phyloP scores from a whole-genome alignment of 2,888 invertebrate genomes.

The Urechis unicinctus region DNA sequence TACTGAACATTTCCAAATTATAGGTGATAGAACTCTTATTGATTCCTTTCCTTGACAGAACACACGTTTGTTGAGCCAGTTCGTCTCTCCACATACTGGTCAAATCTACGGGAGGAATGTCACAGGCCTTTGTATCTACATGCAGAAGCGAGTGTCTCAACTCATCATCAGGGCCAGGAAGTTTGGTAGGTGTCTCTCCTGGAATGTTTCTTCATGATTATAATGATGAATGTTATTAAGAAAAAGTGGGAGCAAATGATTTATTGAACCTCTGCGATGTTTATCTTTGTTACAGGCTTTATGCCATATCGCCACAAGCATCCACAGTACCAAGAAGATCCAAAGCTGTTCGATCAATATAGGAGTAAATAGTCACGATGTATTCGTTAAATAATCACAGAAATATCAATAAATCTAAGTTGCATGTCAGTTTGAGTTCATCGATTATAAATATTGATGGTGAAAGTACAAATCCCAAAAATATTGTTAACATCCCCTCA shows the following conservation, averaged over 20 bases:
- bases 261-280: not conserved
- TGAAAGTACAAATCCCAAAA: too few relatives aligned
- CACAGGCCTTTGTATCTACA: conserved; percentile 81
- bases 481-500: too few relatives aligned
- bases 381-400: too few relatives aligned
- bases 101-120: conserved; percentile 85
- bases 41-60: conserved; percentile 61
- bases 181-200: conserved; percentile 55
- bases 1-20: too few relatives aligned
- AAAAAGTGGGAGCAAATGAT: too few relatives aligned
- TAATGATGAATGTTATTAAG: too few relatives aligned
- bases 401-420: too few relatives aligned
- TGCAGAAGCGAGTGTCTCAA: conserved; percentile 68
- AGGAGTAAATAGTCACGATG: not conserved
- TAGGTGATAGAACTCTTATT: too few relatives aligned
- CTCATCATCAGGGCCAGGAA: conserved; percentile 72
- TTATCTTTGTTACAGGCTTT: conserved; percentile 55
- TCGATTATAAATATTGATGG: too few relatives aligned
- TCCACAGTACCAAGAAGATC: conserved; percentile 74
- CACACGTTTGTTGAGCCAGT: conserved; percentile 82
- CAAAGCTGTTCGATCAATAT: conserved; percentile 79
- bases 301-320: conserved; percentile 81
- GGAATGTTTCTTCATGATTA: not conserved
- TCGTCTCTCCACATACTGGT: conserved; percentile 92
- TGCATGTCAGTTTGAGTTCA: too few relatives aligned